Base-by-base conservation (phyloP, 1,140 invertebrate species). In the Aleiodes sp. region DNA sequence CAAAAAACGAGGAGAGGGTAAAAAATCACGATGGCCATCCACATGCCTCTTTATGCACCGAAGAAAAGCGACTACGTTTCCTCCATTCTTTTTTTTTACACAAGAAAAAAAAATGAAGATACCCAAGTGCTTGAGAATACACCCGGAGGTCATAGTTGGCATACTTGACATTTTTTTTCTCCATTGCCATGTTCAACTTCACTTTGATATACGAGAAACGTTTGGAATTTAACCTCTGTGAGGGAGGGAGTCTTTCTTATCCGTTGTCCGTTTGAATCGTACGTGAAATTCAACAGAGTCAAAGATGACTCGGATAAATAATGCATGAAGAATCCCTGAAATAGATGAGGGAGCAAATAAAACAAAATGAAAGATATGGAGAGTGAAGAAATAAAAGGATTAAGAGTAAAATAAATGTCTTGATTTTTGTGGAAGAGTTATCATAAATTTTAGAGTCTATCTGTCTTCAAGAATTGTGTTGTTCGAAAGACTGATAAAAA, bases 161-260 rank as follows among this genome's bases (percentile, higher is more conserved):
- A 67, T 67, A 60, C 33, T 67, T 28, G n/a, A n/a, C 16, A 16
- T n/a, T 28, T 10, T 14, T 26, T 59, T 59, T 52, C 29, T 31
- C 28, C 29, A 59, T 29, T 29, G n/a, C 56, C 56, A 59, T 59
- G 56, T 59, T 59, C 56, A 59, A 52, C 56, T 59, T 31, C 56
- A 59, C 56, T 59, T 59, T 59, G 56, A 59, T 59, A 59, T 59
- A 59, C 56, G 56, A 59, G 24, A 24, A 26, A 59, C 56, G 56
- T 59, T 59, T 59, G 56, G 56, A 59, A 59, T 59, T 59, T 59
- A 52, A 52, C 46, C 28, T 14, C 10, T 43, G 16, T 33, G 31
- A 33, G 12, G n/a, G n/a, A 35, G 21, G 4, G 46, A 52, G 16
- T 7, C 4, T 2, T 12, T 16, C 16, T 16, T 52, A 12, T 16